Base-by-base conservation (phyloP, 2,797 vertebrate species). In the Manis crassicaudata region DNA sequence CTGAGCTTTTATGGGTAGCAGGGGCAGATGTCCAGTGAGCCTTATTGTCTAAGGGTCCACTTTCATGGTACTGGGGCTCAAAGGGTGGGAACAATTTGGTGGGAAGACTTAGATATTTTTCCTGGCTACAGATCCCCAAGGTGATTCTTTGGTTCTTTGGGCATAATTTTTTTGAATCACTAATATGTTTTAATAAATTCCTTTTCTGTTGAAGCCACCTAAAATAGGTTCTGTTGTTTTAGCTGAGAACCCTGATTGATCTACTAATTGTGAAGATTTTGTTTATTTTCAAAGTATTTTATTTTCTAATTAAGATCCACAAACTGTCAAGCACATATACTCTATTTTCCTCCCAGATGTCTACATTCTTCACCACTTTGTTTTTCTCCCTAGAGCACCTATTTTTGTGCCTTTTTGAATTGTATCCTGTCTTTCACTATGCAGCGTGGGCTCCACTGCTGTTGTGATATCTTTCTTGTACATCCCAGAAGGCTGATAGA, bases 181-280 rank as follows among this genome's bases (percentile, higher is more conserved):
- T 56, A n/a, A n/a, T 65, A 10, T 35, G 40, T 54, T 80, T 93
- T 86, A 63, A 56, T 87, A 75, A 32, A 82, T 93, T 93, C 3
- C 21, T 91, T 85, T 89, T 92, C 76, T 92, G 13, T 58, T 77
- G 32, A 90, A 63, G 58, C 13, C 40, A 35, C 11, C 23, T 90
- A 46, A 90, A 67, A 60, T 68, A 40, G 62, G 10, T 90, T 83
- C 58, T 95, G 14, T 88, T 90, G 60, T 93, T 93, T 88, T 27
- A 75, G 18, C 58, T 94, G 76, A 70, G 58, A 90, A 43, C 13
- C 18, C 62, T 87, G 32, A 35, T 87, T 52, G 11, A 35, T 75
- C 7, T 54, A 76, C 54, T 93, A 37, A 84, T 75, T 94, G 68
- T 94, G 88, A 73, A 87, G 17, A 70, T 67, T 90, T 97, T 96